phyloP scores from a whole-genome alignment of 1,140 invertebrate genomes.

The Drosophila tristis region DNA sequence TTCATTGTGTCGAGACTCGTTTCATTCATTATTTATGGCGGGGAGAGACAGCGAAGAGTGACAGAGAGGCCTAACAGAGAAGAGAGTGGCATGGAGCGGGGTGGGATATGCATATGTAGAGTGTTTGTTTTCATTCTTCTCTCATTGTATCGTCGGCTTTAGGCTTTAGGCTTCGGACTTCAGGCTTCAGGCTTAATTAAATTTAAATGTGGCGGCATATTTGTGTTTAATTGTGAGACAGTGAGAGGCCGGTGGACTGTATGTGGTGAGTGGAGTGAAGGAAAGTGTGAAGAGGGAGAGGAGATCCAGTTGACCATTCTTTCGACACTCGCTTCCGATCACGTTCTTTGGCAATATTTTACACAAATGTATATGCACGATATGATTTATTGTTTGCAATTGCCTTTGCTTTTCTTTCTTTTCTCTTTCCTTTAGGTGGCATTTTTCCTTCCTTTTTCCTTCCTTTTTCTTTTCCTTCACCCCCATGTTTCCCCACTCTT shows the following conservation, averaged over 20 bases:
- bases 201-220: slow-evolving; percentile 42
- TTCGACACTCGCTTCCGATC: slow-evolving; percentile 59
- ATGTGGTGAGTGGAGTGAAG: too few species aligned
- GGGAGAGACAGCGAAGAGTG: not conserved
- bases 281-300: not conserved
- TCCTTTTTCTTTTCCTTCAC: too few species aligned
- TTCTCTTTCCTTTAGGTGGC: not conserved
- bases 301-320: slow-evolving; percentile 41
- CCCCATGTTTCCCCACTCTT: not conserved
- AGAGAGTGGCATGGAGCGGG: not conserved
- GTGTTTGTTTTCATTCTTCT: not conserved
- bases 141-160: slow-evolving; percentile 2
- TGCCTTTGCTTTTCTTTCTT: slow-evolving; percentile 14
- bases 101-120: too few species aligned
- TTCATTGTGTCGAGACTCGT: slow-evolving; percentile 26
- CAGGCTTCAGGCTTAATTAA: slow-evolving; percentile 36
- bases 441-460: not conserved
- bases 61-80: slow-evolving; percentile 1
- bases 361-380: too few species aligned
- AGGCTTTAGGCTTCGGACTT: too few species aligned
- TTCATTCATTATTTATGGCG: slow-evolving; percentile 58
- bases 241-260: not conserved
- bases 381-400: slow-evolving; percentile 67
- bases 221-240: slow-evolving; percentile 34
- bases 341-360: slow-evolving; percentile 67